phyloP scores from a whole-genome alignment of 2,113 vertebrate genomes.

The Rhadina sibilatrix region DNA sequence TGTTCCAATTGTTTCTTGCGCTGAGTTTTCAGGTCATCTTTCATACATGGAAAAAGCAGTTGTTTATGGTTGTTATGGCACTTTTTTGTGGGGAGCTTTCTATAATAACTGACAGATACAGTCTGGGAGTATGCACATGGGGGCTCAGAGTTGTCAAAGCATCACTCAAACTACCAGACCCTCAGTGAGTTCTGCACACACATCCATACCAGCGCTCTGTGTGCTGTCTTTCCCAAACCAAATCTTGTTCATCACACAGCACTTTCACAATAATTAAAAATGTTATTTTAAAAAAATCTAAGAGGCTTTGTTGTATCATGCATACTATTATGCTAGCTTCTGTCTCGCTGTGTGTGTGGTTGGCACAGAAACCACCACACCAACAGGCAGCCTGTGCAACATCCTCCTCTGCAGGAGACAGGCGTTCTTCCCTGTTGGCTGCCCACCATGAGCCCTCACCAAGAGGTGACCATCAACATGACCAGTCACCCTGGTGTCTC shows the following conservation, averaged over 20 bases:
- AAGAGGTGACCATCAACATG: not conserved
- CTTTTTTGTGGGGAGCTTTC: not conserved
- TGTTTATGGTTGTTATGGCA: not conserved
- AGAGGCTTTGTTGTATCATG: not conserved
- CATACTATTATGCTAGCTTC: fast-evolving
- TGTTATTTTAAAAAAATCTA: not conserved
- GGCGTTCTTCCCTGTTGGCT: not conserved
- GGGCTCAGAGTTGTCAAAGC: not conserved
- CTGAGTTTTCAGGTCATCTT: not conserved
- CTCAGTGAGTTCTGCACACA: not conserved
- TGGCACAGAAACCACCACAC: not conserved
- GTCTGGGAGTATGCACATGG: fast-evolving
- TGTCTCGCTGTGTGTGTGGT: fast-evolving
- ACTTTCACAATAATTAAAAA: not conserved
- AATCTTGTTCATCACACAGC: not conserved
- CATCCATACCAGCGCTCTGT: fast-evolving
- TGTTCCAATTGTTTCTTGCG: not conserved
- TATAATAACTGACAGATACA: not conserved
- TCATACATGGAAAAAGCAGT: not conserved
- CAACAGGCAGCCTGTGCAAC: not conserved
- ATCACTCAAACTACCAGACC: not conserved
- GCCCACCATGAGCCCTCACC: not conserved
- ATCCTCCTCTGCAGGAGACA: not conserved
- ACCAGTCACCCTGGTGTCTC: not conserved
- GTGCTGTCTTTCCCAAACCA: not conserved